Percentiles rank a stretch among this genome's conserved stretches.
Evolutionary conservation across 2,888 invertebrate genomes (phyloP).

Genomic region (Omphaloscelis lunosa): DNA sequence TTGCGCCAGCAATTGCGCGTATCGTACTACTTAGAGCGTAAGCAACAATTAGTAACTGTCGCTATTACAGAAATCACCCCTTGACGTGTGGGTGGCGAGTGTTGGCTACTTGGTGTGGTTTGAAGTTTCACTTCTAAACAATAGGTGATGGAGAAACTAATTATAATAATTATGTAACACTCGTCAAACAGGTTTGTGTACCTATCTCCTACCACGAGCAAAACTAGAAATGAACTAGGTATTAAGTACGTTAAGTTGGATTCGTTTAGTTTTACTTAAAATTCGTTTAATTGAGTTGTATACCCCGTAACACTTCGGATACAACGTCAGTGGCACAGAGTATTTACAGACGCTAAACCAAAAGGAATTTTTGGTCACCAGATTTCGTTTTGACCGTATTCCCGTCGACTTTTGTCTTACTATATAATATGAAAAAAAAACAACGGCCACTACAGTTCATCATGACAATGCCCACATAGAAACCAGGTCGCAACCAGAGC

Average conservation of each 20-base stretch:
- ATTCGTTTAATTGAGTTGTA: too few relatives aligned
- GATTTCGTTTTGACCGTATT: not conserved
- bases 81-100: conserved; percentile 37
- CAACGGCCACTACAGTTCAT: conserved; percentile 50
- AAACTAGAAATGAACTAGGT: not conserved
- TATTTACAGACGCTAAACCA: not conserved
- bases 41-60: conserved; percentile 74
- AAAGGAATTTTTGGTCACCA: not conserved
- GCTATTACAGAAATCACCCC: conserved; percentile 71
- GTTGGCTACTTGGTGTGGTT: conserved; percentile 51
- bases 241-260: not conserved
- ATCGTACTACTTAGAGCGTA: conserved; percentile 64
- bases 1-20: conserved; percentile 68
- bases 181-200: not conserved
- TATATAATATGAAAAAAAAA: not conserved
- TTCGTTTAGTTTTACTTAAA: too few relatives aligned
- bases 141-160: conserved; percentile 9
- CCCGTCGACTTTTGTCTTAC: not conserved
- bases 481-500: conserved; percentile 65
- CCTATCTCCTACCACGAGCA: too few relatives aligned
- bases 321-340: not conserved
- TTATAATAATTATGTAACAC: conserved; percentile 6
- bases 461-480: conserved; percentile 43
- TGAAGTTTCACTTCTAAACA: conserved; percentile 35
- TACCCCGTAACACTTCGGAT: too few relatives aligned